phyloP scores from a whole-genome alignment of 2,113 vertebrate species.

The zebrafish (Danio rerio) region GRCz12tu NC_133185.1:30481501-30482000 shows the following conservation, averaged over 20 bases:
- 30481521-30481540: too few relatives aligned
- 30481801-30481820: neutral
- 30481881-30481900: slow-evolving; percentile 17
- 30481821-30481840: neutral
- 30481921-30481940: neutral
- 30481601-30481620: too few relatives aligned
- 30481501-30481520: too few relatives aligned
- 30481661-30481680: neutral
- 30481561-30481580: too few relatives aligned
- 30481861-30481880: neutral
- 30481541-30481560: too few relatives aligned
- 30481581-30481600: too few relatives aligned
- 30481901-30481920: slow-evolving; percentile 1
- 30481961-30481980: neutral
- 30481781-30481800: slow-evolving; percentile 9
- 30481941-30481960: slow-evolving; percentile 6
- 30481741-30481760: neutral
- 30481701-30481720: neutral
- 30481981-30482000: neutral
- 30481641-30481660: neutral
- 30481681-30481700: neutral
- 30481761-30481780: neutral
- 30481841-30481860: neutral
- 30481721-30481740: neutral
- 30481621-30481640: too few relatives aligned